Evolutionary conservation across 2,797 vertebrate genomes (phyloP), one percentile per base, ranked within the genome.

Genomic region (Aselliscus stoliczkanus): DNA sequence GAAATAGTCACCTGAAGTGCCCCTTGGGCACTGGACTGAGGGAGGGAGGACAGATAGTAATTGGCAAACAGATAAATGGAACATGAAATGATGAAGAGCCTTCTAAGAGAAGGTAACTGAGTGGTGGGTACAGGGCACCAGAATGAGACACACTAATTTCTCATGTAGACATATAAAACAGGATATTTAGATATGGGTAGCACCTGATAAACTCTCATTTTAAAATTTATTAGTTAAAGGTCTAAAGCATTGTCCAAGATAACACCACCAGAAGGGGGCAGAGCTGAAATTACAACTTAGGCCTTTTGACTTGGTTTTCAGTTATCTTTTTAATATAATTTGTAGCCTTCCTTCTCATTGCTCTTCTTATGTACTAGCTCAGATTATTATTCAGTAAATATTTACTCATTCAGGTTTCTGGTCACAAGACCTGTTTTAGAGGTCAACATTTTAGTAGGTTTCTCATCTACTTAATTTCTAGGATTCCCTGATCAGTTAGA

Each of bases 81-180:
- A 27, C 34, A 5, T 27, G 72, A 29, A 34, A n/a, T 39, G 14
- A 29, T 37, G 17, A 44, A 13, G 23, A 52, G 18, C 23, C 60
- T 95, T 83, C 76, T 42, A 65, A 58, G 82, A 62, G 72, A 70
- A 31, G n/a, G 15, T 23, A 73, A 52, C 27, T 62, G 14, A 60
- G 39, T 50, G 47, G 54, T 69, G 52, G 25, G 5, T 9, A 13
- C 23, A 58, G 54, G 54, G 39, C 20, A 34, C 1, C 14, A 50
- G 37, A 29, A 23, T 31, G 20, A 70, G 67, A 90, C 52, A 3
- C 37, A 39, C 1, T 69, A 12, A 54, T 86, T 75, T 89, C 13
- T 21, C 9, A 62, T 0, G 0, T 10, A 50, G 21, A 83, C 17
- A 65, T 14, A 25, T 0, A 58, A n/a, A 31, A 14, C 50, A 75